phyloP scores from a whole-genome alignment of 2,113 vertebrate species.

The Xenopus borealis region DNA sequence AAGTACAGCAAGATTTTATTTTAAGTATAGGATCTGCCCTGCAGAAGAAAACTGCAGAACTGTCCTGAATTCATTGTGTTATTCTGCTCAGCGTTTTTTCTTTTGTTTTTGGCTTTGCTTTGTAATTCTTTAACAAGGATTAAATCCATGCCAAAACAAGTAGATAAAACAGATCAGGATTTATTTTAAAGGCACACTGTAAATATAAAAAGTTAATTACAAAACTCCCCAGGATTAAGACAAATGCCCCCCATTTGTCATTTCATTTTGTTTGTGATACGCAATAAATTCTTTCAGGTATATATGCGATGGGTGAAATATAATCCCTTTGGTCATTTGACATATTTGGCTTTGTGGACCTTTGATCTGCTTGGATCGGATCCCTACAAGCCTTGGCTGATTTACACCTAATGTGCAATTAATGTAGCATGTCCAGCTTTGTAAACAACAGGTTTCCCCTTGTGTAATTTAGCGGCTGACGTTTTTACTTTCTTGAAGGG shows the following conservation, averaged over 20 bases:
- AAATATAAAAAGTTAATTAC: no score
- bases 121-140: no score
- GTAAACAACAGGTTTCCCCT: constrained; percentile 17
- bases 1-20: no score
- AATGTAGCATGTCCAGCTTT: neutral
- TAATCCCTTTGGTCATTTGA: neutral
- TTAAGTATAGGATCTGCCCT: no score
- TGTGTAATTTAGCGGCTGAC: neutral
- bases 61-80: no score
- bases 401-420: constrained; percentile 6
- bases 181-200: no score
- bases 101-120: no score
- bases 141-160: no score
- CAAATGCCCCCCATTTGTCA: neutral
- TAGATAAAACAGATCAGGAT: no score
- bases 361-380: neutral
- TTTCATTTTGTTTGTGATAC: neutral
- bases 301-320: neutral
- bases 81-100: no score
- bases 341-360: neutral
- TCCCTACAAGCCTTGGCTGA: neutral
- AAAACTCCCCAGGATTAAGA: neutral
- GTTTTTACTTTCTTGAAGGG: neutral
- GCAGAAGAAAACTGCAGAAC: no score
- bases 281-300: neutral